Conservation (phyloP, 2,113 vertebrate species). For the Plecotus auritus region DNA sequence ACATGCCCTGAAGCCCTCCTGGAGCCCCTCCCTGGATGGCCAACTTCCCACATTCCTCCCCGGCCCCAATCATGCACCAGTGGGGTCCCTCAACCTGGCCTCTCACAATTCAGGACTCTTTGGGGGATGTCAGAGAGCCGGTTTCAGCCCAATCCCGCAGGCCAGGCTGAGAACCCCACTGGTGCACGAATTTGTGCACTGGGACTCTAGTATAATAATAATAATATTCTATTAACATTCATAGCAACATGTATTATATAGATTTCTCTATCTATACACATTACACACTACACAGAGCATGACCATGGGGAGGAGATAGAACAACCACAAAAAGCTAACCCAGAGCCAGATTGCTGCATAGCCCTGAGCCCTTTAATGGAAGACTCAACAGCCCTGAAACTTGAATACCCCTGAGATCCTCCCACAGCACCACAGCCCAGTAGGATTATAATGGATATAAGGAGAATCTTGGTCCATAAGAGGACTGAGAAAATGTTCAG, state of each 20-base stretch:
- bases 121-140: no score
- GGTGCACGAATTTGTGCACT: no score
- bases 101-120: no score
- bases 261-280: neutral
- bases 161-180: no score
- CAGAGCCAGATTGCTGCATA: neutral
- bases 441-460: neutral
- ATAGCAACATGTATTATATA: neutral
- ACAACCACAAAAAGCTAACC: neutral
- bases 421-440: neutral
- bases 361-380: neutral
- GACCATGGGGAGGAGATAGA: neutral
- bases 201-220: neutral
- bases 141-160: no score
- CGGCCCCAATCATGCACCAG: accelerated
- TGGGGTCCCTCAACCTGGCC: no score
- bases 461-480: neutral
- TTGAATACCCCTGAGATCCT: neutral
- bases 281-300: neutral
- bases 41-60: no score
- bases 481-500: neutral
- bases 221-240: constrained; percentile 13
- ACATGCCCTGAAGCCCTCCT: no score
- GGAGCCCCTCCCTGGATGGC: no score
- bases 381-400: neutral